Base-by-base conservation (phyloP, 1,140 invertebrate species). In the Xylocopa sonorina region DNA sequence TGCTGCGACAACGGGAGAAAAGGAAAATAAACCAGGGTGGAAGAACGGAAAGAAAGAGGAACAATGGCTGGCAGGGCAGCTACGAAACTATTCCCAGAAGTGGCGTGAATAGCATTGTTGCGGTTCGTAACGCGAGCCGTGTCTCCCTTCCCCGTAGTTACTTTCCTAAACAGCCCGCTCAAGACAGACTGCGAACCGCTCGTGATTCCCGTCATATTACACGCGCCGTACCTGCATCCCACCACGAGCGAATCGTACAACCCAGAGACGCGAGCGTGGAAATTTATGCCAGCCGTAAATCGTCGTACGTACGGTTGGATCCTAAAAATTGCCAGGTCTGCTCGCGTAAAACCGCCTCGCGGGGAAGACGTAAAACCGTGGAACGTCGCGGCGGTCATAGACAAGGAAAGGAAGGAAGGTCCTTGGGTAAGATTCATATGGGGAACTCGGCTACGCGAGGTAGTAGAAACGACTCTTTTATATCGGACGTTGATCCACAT, bases 81-180 rank as follows among this genome's bases (percentile, higher is more conserved):
- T 32, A 78, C 67, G 43, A 67, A 78, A 78, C 75, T 81, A 78
- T 81, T 78, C 75, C 48, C 80, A 66, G 60, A 72, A 78, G 80
- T 78, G 51, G 51, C 64, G 51, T 67, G 75, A 81, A 81, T 78
- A 53, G 67, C 67, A 66, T 72, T 72, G 80, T 81, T 68, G 74
- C 73, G 78, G 66, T 53, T 46, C 34, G 38, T 24, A 29, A 38
- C 57, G 50, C 48, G 32, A 60, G 14, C 27, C 48, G 46, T 58
- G 46, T 58, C 71, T 66, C 68, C 69, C 29, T 32, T 9, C 10
- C 21, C 7, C 32, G 57, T 12, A 24, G 50, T 72, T 67, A 51
- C 57, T 53, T 51, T 66, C n/a, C 66, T 78, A 81, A 78, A 78
- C 58, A 72, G 29, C 16, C n/a, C 48, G 24, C 50, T 41, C 57